Conservation (phyloP, 2,113 vertebrate species). For the Mionectes macconnelli region DNA sequence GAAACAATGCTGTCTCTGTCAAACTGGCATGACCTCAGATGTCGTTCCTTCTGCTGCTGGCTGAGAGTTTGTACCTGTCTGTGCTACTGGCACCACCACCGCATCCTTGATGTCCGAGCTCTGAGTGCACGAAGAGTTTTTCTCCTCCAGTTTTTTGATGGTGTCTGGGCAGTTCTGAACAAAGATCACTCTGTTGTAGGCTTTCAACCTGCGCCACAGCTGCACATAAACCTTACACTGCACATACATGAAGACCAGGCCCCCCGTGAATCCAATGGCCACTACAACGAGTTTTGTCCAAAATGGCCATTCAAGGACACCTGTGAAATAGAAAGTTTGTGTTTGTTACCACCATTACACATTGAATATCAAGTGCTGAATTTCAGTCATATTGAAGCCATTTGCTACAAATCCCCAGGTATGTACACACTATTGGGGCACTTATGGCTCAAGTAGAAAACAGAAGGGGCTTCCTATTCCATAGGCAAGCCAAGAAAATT, state of each 20-base stretch:
- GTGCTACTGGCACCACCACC: constrained; percentile 74
- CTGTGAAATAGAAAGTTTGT: constrained; percentile 64
- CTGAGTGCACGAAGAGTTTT: constrained; percentile 51
- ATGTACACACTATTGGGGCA: accelerated
- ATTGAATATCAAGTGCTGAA: neutral
- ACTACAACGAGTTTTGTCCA: constrained; percentile 97
- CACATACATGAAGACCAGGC: constrained; percentile 97
- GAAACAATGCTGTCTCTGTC: constrained; percentile 54
- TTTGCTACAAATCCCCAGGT: neutral
- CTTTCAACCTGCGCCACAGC: constrained; percentile 94
- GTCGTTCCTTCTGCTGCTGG: constrained; percentile 66
- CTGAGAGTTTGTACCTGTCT: constrained; percentile 75
- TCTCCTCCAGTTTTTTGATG: constrained; percentile 79
- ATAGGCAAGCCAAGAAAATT: neutral
- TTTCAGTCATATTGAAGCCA: neutral
- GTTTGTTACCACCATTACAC: neutral
- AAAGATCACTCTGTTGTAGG: constrained; percentile 97
- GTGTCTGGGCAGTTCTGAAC: constrained; percentile 97
- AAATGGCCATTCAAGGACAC: constrained; percentile 95
- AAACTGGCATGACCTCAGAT: constrained; percentile 81
- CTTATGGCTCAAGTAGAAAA: neutral
- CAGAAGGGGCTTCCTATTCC: neutral
- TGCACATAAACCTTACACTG: constrained; percentile 96
- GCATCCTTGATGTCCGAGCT: constrained; percentile 75
- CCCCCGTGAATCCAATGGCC: constrained; percentile 88